These are phyloP conservation scores for Himantopus leucocephalus DNA, from an alignment of 2,113 vertebrate genomes.

Conservation along the genomic window DNA sequence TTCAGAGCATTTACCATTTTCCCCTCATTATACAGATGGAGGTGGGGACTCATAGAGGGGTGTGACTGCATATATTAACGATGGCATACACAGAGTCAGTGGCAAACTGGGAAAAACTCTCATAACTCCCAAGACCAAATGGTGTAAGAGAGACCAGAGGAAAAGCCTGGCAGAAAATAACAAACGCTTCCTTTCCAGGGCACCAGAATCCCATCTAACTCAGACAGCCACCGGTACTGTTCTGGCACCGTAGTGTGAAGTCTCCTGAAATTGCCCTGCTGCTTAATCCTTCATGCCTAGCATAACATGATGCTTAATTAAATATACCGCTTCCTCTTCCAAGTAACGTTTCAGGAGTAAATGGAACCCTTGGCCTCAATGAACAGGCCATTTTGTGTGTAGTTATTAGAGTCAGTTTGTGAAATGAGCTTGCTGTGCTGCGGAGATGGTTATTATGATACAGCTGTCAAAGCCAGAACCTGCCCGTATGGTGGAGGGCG, in stretches of 20 bases:
- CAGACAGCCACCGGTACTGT: background rate
- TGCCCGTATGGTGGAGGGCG: accelerated
- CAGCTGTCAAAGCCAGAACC: background rate
- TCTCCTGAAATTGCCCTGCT: background rate
- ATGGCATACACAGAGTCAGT: background rate
- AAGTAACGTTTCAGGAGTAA: background rate
- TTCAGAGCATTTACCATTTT: background rate
- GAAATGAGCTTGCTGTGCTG: background rate
- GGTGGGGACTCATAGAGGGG: background rate
- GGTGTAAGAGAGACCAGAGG: background rate
- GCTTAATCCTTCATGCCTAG: background rate
- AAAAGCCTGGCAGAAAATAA: background rate
- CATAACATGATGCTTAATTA: background rate
- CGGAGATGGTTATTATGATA: background rate
- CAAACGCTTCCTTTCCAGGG: background rate
- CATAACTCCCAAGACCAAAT: background rate
- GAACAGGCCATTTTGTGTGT: background rate
- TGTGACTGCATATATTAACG: background rate
- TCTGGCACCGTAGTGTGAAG: background rate
- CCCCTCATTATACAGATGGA: background rate
- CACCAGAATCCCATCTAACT: background rate
- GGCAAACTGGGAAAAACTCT: background rate
- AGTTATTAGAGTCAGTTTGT: background rate
- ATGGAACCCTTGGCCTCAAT: background rate
- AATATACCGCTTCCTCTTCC: background rate